phyloP scores from a whole-genome alignment of 2,888 invertebrate species.

The Macrosiphum euphorbiae region DNA sequence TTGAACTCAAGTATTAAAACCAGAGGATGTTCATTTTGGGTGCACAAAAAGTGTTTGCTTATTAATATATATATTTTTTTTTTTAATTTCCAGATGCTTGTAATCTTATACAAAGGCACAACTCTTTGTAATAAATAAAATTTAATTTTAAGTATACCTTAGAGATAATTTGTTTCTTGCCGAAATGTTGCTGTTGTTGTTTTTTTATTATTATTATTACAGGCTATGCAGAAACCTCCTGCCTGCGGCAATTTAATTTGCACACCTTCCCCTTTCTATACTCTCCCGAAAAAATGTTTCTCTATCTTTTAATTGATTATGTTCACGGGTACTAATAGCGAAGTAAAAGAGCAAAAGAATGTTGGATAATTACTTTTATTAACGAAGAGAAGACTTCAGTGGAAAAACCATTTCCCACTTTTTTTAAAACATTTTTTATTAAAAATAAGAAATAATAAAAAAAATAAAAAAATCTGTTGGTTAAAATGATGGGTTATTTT shows the following conservation, averaged over 20 bases:
- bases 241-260: constrained; percentile 62
- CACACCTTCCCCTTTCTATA: constrained; percentile 46
- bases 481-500: constrained; percentile 8
- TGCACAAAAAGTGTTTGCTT: constrained; percentile 44
- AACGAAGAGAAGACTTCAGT: constrained; percentile 37
- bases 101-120: constrained; percentile 47
- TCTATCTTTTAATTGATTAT: constrained; percentile 64
- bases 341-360: constrained; percentile 54
- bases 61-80: constrained; percentile 16
- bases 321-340: constrained; percentile 54
- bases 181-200: constrained; percentile 49
- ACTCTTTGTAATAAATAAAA: constrained; percentile 60
- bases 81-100: constrained; percentile 51
- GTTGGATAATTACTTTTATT: constrained; percentile 62
- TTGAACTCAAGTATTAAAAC: constrained; percentile 10
- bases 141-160: constrained; percentile 59
- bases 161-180: constrained; percentile 52
- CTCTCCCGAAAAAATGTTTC: not conserved
- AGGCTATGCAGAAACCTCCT: constrained; percentile 38
- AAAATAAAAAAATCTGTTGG: constrained; percentile 35
- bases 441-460: constrained; percentile 22
- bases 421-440: constrained; percentile 56
- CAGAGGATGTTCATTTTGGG: constrained; percentile 13
- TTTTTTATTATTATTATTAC: constrained; percentile 25
- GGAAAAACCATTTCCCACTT: constrained; percentile 44